Base-by-base conservation (phyloP, 2,113 vertebrate species). In the Chlamydotis undulata region DNA sequence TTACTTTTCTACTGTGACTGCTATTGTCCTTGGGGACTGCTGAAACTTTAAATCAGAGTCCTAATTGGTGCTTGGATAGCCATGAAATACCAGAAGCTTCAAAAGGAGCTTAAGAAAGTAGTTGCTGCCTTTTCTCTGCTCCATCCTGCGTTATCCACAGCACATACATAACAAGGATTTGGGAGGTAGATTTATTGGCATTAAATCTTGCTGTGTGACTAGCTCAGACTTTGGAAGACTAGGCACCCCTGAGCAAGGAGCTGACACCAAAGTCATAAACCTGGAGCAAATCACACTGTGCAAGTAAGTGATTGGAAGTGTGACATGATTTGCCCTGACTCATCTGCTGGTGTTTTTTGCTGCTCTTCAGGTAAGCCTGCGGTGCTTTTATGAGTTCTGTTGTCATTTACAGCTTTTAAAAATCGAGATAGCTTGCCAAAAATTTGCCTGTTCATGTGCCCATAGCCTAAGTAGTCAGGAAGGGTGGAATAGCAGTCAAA, bases 21-120 rank as follows among this genome's bases (percentile, higher is more conserved):
- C 70, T 90, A 24, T 76, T 90, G 92, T 93, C 82, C 91, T 92
- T 71, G 47, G 91, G 70, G 83, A 92, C 65, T 91, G 86, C 86
- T 93, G 88, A 89, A 96, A 90, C 81, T 93, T 93, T 93, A 90
- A 89, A 82, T 94, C 89, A 82, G 80, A 87, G 61, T 75, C 53
- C 69, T 96, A 96, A 96, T 90, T 96, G 94, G 69, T 83, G 61
- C 86, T 93, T 1, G 8, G 61, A 92, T 50, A 92, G 61, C 80
- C 83, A 93, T 70, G 88, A 93, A 96, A 96, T 92, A 89, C 79
- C 75, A 81, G 69, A 73, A 94, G 64, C 68, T 92, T 94, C 92
- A 95, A 87, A 96, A 97, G 76, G 28, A 95, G 92, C 87, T 95
- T 91, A 94, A 94, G 60, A 89, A 64, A 75, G 50, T 78, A 78